These are phyloP conservation scores for Larimichthys polyactis DNA, from an alignment of 2,113 vertebrate genomes.

Conservation along the genomic window DNA sequence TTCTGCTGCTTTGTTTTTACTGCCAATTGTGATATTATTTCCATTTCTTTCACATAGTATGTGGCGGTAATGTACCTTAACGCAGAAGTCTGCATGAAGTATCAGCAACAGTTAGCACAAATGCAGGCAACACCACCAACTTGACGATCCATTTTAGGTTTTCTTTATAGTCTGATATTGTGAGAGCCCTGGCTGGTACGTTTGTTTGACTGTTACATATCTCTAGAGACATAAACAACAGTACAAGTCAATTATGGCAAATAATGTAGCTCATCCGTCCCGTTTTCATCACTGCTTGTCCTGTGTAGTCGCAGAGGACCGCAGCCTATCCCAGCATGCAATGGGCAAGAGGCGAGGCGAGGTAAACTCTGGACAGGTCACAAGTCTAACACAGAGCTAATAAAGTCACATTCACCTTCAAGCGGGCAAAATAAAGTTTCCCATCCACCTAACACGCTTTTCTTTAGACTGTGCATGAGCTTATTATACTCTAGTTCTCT, in stretches of 20 bases:
- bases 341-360: background rate
- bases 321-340: conserved; percentile 47
- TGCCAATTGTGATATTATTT: too few relatives aligned
- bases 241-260: background rate
- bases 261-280: background rate
- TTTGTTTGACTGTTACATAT: conserved; percentile 5
- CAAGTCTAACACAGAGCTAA: background rate
- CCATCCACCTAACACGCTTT: background rate
- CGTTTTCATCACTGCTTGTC: conserved; percentile 14
- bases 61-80: too few relatives aligned
- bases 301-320: background rate
- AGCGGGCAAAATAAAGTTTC: background rate
- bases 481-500: background rate
- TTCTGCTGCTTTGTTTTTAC: conserved; percentile 3
- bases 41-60: too few relatives aligned
- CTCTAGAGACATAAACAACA: conserved; percentile 13
- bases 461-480: conserved; percentile 6
- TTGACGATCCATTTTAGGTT: too few relatives aligned
- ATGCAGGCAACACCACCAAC: too few relatives aligned
- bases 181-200: background rate
- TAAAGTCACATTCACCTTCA: conserved; percentile 50
- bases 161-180: too few relatives aligned
- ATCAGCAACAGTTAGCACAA: too few relatives aligned
- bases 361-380: conserved; percentile 29
- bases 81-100: too few relatives aligned